phyloP scores from a whole-genome alignment of 2,797 vertebrate genomes.

The Cheracebus regulus region DNA sequence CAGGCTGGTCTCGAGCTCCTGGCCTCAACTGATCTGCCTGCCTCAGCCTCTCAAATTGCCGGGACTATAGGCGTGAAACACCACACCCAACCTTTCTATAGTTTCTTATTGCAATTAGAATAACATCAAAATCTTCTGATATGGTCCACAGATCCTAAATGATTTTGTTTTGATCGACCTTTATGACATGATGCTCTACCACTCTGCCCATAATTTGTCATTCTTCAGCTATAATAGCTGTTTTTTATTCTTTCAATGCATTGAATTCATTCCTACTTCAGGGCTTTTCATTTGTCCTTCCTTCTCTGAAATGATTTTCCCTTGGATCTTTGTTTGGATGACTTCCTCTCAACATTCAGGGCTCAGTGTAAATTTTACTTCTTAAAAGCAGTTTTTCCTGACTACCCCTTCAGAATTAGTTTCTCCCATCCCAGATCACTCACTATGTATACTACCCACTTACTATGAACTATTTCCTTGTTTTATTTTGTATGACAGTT shows the following conservation, averaged over 20 bases:
- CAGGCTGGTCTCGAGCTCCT: background rate
- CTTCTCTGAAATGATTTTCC: background rate
- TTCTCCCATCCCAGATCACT: background rate
- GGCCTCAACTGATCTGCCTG: background rate
- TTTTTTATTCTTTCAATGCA: background rate
- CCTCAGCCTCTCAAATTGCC: background rate
- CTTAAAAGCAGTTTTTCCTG: background rate
- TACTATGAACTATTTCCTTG: background rate
- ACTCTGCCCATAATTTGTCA: background rate
- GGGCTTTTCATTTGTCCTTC: background rate
- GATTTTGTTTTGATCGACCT: constrained; percentile 8
- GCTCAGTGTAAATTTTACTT: constrained; percentile 5
- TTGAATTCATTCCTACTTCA: background rate
- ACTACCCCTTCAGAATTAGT: background rate
- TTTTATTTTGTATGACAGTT: background rate
- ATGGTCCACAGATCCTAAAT: background rate
- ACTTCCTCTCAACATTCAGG: background rate
- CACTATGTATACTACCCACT: background rate
- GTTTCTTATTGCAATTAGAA: constrained; percentile 26
- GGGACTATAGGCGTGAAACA: background rate
- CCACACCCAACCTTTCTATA: background rate
- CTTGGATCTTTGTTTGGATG: background rate
- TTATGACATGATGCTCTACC: background rate
- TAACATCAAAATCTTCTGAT: constrained; percentile 35
- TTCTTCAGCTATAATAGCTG: background rate